phyloP scores from a whole-genome alignment of 2,888 invertebrate genomes.

The Aproaerema taeniolella region DNA sequence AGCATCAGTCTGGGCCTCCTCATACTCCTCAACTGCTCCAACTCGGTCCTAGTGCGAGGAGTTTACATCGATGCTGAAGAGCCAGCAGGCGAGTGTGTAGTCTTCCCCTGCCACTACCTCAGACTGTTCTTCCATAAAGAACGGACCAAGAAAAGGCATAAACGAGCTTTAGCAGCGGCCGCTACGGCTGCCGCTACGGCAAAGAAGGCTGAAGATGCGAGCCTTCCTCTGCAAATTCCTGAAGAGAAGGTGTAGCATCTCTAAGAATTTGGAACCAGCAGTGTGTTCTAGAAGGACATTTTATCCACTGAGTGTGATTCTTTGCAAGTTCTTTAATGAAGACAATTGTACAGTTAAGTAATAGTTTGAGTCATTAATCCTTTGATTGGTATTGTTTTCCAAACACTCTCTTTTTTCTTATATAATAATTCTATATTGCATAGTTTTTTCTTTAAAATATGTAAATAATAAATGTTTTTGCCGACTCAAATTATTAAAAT shows the following conservation, averaged over 20 bases:
- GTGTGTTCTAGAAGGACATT: too few relatives aligned
- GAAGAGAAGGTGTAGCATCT: constrained; percentile 66
- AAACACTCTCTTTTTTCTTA: too few relatives aligned
- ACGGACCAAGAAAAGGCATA: constrained; percentile 77
- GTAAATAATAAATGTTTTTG: too few relatives aligned
- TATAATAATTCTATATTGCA: too few relatives aligned
- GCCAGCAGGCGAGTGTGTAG: constrained; percentile 87
- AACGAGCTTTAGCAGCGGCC: constrained; percentile 47
- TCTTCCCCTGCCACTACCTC: constrained; percentile 90
- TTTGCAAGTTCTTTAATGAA: too few relatives aligned
- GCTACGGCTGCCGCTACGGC: constrained; percentile 35
- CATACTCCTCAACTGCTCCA: constrained; percentile 89
- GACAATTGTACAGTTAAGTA: too few relatives aligned
- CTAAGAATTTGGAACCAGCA: too few relatives aligned
- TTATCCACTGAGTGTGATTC: too few relatives aligned
- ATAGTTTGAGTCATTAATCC: too few relatives aligned
- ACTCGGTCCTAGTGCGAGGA: constrained; percentile 90
- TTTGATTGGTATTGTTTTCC: too few relatives aligned
- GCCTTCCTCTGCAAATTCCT: constrained; percentile 37
- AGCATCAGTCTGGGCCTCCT: constrained; percentile 84
- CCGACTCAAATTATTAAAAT: too few relatives aligned
- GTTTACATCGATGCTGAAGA: constrained; percentile 93
- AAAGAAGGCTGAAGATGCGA: constrained; percentile 45
- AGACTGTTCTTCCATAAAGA: constrained; percentile 85
- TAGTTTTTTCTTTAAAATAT: too few relatives aligned